These are phyloP conservation scores for Leptoclinus maculatus DNA, from an alignment of 2,797 vertebrate species.

Conservation along the genomic window DNA sequence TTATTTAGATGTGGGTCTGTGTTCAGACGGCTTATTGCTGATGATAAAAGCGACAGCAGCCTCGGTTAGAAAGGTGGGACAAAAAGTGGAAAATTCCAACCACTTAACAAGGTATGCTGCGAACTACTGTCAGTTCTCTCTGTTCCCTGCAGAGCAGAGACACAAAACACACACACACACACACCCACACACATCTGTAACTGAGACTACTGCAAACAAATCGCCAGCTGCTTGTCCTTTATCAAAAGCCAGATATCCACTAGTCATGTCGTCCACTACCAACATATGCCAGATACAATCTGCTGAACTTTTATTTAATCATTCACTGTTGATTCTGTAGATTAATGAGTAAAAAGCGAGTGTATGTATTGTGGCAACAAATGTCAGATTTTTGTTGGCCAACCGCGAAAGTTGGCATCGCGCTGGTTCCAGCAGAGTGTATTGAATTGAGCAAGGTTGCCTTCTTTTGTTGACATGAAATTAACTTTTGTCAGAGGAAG, in stretches of 20 bases:
- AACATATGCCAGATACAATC: not conserved
- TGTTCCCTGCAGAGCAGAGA: not conserved
- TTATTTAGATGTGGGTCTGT: slow-evolving; percentile 18
- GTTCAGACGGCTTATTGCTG: slow-evolving; percentile 1
- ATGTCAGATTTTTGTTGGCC: not conserved
- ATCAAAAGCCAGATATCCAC: slow-evolving; percentile 29
- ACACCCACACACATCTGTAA: not conserved
- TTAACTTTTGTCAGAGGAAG: not conserved
- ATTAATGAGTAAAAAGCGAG: not conserved
- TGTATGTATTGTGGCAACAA: not conserved
- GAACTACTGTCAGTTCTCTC: slow-evolving; percentile 29
- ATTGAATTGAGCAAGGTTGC: slow-evolving; percentile 9
- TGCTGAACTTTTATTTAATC: not conserved
- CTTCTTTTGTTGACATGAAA: slow-evolving; percentile 15
- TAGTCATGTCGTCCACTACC: not conserved
- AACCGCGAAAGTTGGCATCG: not conserved
- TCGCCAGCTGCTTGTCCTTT: slow-evolving; percentile 21
- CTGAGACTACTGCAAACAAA: slow-evolving; percentile 26
- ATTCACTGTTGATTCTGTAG: not conserved
- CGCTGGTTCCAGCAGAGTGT: not conserved
- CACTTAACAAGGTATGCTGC: slow-evolving; percentile 42
- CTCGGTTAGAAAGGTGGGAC: slow-evolving; percentile 19
- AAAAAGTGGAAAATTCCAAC: slow-evolving; percentile 29
- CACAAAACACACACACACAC: slow-evolving; percentile 9
- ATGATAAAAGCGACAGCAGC: not conserved